Percentiles rank a stretch among this genome's conserved stretches.
These are phyloP conservation scores for Gonioctena quinquepunctata DNA, from an alignment of 1,140 invertebrate genomes.

Conservation along the genomic window DNA sequence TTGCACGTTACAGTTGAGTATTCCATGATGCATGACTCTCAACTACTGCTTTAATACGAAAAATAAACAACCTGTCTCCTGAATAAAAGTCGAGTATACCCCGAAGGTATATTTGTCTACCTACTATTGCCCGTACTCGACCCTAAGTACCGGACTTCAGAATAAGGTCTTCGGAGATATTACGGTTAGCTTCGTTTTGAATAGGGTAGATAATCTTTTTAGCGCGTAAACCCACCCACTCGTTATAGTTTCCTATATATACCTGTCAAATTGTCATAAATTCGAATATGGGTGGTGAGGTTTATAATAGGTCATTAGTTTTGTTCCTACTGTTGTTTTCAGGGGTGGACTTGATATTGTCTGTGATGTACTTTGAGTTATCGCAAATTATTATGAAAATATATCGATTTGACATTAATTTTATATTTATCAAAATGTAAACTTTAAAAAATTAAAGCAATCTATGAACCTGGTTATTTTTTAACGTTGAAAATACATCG, in stretches of 20 bases:
- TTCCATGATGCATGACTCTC: background rate
- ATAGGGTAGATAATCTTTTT: background rate
- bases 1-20: too few species aligned
- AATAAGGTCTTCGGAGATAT: background rate
- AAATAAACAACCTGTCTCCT: background rate
- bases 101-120: background rate
- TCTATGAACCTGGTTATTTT: too few species aligned
- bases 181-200: background rate
- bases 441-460: too few species aligned
- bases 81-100: background rate
- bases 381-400: too few species aligned
- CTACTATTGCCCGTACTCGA: background rate
- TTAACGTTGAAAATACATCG: too few species aligned
- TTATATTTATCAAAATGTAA: too few species aligned
- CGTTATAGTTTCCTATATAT: background rate
- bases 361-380: too few species aligned
- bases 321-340: too few species aligned
- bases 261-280: background rate
- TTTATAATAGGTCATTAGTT: too few species aligned
- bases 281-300: too few species aligned
- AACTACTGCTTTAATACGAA: background rate
- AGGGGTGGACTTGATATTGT: too few species aligned
- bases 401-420: too few species aligned
- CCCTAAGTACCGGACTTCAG: background rate
- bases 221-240: background rate